A percentile compares a stretch with the other conserved stretches of the same genome.
phyloP scores from a whole-genome alignment of 2,797 vertebrate species.

The Remorina albescens region DNA sequence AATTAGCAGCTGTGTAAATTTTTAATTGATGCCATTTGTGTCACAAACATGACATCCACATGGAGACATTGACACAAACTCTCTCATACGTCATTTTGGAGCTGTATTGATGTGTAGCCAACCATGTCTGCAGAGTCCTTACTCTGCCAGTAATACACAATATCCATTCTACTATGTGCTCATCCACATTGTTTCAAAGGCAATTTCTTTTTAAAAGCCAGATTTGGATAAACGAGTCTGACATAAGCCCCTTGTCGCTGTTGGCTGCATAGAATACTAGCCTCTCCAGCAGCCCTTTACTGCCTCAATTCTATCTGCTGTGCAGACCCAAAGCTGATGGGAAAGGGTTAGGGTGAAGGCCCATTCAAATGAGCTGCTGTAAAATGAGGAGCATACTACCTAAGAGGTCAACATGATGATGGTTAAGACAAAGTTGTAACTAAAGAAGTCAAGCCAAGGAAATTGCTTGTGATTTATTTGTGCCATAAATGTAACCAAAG shows the following conservation, averaged over 20 bases:
- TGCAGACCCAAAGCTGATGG: not conserved
- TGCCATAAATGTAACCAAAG: not conserved
- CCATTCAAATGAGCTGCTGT: not conserved
- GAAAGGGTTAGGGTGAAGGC: not conserved
- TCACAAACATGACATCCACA: not conserved
- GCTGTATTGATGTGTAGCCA: not conserved
- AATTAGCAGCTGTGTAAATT: constrained; percentile 2
- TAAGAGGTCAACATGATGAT: not conserved
- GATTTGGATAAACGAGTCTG: constrained; percentile 38
- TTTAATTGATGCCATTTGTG: not conserved
- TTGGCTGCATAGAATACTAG: constrained; percentile 8
- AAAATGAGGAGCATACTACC: not conserved
- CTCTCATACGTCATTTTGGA: not conserved
- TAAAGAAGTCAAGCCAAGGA: no score
- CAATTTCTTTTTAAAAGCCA: constrained; percentile 1
- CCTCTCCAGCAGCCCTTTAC: not conserved
- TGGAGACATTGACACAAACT: no score
- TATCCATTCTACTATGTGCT: not conserved
- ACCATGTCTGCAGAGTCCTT: not conserved
- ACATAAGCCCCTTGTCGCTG: constrained; percentile 48
- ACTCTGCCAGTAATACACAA: not conserved
- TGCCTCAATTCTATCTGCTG: not conserved
- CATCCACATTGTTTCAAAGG: not conserved
- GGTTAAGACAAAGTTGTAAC: no score
- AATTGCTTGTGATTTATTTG: no score